Evolutionary conservation across 2,888 invertebrate genomes (phyloP).

Genomic region (Dascillus cervinus): DNA sequence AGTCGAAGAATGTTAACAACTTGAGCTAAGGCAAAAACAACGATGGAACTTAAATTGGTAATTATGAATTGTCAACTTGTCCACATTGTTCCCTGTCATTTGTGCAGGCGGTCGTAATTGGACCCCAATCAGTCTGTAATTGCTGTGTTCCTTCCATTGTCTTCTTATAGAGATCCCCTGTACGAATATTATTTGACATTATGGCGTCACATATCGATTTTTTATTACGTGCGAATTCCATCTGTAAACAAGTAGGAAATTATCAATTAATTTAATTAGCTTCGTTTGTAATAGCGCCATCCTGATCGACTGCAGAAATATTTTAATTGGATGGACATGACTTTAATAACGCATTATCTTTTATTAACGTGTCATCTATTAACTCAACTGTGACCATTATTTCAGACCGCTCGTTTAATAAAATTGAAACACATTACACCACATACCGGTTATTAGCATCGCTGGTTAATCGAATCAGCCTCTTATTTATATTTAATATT

Average conservation of each 20-base stretch:
- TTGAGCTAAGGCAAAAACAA: conserved; percentile 12
- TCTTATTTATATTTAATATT: no score
- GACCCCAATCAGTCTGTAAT: conserved; percentile 19
- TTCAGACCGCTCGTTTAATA: no score
- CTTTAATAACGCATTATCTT: no score
- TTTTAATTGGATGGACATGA: conserved; percentile 6
- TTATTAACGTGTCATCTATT: no score
- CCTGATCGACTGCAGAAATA: conserved; percentile 9
- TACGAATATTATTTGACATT: no score
- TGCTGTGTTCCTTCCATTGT: conserved; percentile 14
- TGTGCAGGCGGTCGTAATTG: conserved; percentile 18
- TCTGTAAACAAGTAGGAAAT: conserved; percentile 17
- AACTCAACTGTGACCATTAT: no score
- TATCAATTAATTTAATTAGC: conserved; percentile 16
- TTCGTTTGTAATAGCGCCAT: conserved; percentile 7
- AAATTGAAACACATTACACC: no score
- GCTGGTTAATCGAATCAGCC: no score
- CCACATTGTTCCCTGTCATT: conserved; percentile 13
- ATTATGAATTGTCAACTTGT: conserved; percentile 21
- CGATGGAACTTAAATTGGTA: conserved; percentile 21
- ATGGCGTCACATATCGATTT: no score
- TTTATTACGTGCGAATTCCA: no score
- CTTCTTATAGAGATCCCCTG: conserved; percentile 9
- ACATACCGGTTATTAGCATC: no score
- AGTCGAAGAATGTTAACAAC: conserved; percentile 15